These are phyloP conservation scores for Eidolon helvum DNA, from an alignment of 2,113 vertebrate species.

Conservation along the genomic window DNA sequence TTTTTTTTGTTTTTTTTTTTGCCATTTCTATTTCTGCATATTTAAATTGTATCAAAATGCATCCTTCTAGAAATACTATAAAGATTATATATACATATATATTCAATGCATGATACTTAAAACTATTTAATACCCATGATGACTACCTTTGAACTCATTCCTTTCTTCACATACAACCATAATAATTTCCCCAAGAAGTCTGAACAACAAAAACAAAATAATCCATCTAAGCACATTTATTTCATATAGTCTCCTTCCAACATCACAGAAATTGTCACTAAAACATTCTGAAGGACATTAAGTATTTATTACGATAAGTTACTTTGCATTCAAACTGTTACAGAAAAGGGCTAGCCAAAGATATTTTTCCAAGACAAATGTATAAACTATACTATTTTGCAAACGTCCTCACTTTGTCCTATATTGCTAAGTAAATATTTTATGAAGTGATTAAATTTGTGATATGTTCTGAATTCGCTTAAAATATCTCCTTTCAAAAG, in stretches of 20 bases:
- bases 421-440: slow-evolving; percentile 33
- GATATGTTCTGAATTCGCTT: slow-evolving; percentile 2
- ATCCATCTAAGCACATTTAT: not conserved
- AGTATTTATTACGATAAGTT: slow-evolving; percentile 24
- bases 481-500: slow-evolving; percentile 4
- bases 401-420: not conserved
- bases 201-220: not conserved
- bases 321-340: slow-evolving; percentile 33
- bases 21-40: not conserved
- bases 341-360: not conserved
- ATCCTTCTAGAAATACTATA: not conserved
- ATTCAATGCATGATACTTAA: not conserved
- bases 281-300: slow-evolving; percentile 43
- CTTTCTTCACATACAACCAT: not conserved
- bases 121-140: not conserved
- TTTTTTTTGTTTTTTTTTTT: not conserved
- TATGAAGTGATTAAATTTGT: slow-evolving; percentile 9
- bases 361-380: slow-evolving; percentile 31
- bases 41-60: not conserved
- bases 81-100: not conserved
- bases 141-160: not conserved
- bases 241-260: not conserved
- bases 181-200: not conserved
- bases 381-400: not conserved
- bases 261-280: not conserved